Base-by-base conservation (phyloP, 2,113 vertebrate genomes). In the Coryphaenoides rupestris region DNA sequence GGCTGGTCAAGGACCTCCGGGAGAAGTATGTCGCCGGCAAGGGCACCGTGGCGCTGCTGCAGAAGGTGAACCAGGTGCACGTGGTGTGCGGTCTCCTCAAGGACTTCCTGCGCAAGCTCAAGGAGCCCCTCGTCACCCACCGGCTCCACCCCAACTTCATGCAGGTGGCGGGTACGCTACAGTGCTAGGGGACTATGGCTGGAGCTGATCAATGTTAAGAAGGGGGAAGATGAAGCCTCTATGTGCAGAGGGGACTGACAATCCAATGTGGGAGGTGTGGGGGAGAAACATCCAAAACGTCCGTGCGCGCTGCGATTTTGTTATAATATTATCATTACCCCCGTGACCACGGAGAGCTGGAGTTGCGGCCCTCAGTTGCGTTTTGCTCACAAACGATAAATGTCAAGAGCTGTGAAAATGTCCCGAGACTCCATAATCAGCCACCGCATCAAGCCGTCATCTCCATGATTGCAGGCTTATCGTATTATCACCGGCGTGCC, bases 11-110 rank as follows among this genome's bases (percentile, higher is more conserved):
- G 82, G 92, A 94, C 57, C 87, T 94, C 82, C 83, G 90, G 46
- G 85, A 80, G 24, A 84, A 78, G 2, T 90, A 90, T 65, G n/a
- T 93, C 57, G 76, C 19, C 16, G 81, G 86, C 0, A 91, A 90
- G 58, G 74, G 72, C 0, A 45, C 1, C 0, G 74, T 88, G 2
- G 65, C 83, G 0, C 90, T 83, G 0, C 90, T 94, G 1, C 17
- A 82, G 19, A 81, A 80, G 0, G 90, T 94, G 24, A 62, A 87
- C 0, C 93, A 96, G 45, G 76, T 95, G 73, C 92, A 96, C 0
- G 92, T 92, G n/a, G 79, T 94, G 5, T 95, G 94, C 7, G 92
- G 94, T 0, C 74, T 94, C 15, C 88, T 96, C 65, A 96, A 95
- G 63, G 94, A 94, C 63, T 94, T 95, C 47, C 82, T 96, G 64